Base-by-base conservation (phyloP, 2,888 invertebrate genomes). In the Halictus ligatus region DNA sequence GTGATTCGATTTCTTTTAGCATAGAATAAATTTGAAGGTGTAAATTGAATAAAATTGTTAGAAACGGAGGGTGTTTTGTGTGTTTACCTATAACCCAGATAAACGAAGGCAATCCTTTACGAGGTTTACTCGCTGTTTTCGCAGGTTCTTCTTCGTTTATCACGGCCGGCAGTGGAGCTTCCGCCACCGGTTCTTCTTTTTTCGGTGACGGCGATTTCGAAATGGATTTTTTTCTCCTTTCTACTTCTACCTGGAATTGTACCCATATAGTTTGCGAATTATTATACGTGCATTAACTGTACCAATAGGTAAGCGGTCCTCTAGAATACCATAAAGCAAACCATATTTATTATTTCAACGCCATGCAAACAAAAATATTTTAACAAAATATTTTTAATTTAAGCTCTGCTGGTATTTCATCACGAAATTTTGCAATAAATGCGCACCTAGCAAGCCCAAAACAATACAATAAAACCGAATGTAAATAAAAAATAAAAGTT, bases 11-110 rank as follows among this genome's bases (percentile, higher is more conserved):
- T 50, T 50, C 0, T 8, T 43, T 43, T 43, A 43, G 54, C 21
- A 21, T 21, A 8, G 21, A 54, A 54, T 54, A 50, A 18, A 50
- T 18, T 50, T 18, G 50, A 50, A 50, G 18, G 54, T 2, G 8
- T 21, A 54, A 21, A 54, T 54, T 54, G 54, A 54, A 54, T 21
- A 2, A 21, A 21, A 21, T 54, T 21, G 21, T 54, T 54, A 54
- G 12, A 60, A 21, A 25, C 5, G 4, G 0, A 60, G 1, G 13
- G 60, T 25, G n/a, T 25, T 58, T 12, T n/a, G 1, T 58, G 6
- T 29, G 64, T 29, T 93, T 87, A 96, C 96, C 96, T 84, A 96
- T 95, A 12, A 96, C 95, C 95, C 96, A 96, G 78, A 96, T 95
- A 75, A 96, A 95, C 12, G 94, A 93, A 21, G 96, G 96, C 80